A percentile compares a stretch with the other conserved stretches of the same genome.
Conservation (phyloP, 2,113 vertebrate genomes). For the Indicator indicator region DNA sequence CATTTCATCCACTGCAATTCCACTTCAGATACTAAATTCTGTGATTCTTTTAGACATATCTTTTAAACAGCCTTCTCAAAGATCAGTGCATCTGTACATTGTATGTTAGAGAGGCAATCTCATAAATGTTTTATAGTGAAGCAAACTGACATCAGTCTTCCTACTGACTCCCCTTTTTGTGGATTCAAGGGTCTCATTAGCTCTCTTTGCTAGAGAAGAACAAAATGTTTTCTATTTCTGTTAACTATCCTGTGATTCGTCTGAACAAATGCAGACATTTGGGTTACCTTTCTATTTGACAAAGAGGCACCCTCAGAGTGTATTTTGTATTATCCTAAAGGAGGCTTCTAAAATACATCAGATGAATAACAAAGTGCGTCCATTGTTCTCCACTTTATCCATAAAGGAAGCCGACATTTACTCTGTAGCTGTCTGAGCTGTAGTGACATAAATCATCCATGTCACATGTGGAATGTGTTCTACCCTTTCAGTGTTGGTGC, state of each 20-base stretch:
- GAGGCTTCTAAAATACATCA: not conserved
- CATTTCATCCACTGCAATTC: not conserved
- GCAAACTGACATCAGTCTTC: not conserved
- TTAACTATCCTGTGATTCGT: not conserved
- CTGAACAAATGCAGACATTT: not conserved
- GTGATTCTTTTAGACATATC: not conserved
- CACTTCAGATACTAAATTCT: not conserved
- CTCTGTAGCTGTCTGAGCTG: not conserved
- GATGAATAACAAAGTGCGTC: not conserved
- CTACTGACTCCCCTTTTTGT: not conserved
- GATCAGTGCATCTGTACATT: not conserved
- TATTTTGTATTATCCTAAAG: not conserved
- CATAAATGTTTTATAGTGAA: not conserved
- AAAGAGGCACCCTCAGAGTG: not conserved
- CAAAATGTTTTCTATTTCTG: not conserved
- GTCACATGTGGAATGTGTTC: not conserved
- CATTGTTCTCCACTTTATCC: not conserved
- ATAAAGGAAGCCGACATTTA: not conserved
- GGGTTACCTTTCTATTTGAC: not conserved
- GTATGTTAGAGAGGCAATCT: not conserved
- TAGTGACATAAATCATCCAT: not conserved
- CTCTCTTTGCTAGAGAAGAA: not conserved
- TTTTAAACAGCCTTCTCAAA: conserved; percentile 9
- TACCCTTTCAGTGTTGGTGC: not conserved
- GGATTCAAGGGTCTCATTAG: not conserved